Evolutionary conservation across 2,797 vertebrate genomes (phyloP).

Genomic region (Diplodus puntazzo): DNA sequence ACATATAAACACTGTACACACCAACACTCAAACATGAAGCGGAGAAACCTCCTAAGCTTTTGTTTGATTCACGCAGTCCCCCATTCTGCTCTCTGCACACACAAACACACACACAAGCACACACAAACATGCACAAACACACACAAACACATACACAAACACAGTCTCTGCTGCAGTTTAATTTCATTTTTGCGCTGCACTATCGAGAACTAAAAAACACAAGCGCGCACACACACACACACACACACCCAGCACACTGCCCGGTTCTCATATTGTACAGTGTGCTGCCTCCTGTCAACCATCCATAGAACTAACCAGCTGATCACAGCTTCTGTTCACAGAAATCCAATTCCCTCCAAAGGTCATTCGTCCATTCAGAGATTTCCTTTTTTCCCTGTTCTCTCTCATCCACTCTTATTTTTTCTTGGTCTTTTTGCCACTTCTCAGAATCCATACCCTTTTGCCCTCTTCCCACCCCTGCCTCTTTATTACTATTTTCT

Average conservation of each 20-base stretch:
- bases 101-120: constrained; percentile 24
- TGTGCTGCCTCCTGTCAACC: constrained; percentile 40
- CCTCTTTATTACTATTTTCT: constrained; percentile 25
- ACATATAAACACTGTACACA: background rate
- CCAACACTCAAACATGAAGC: constrained; percentile 1
- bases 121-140: constrained; percentile 1
- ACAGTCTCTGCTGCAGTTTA: constrained; percentile 44
- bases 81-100: constrained; percentile 9
- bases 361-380: constrained; percentile 65
- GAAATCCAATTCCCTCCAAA: constrained; percentile 69
- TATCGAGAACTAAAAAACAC: constrained; percentile 25
- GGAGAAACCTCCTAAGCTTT: constrained; percentile 26
- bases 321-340: constrained; percentile 65
- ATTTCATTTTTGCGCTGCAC: constrained; percentile 50
- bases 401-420: constrained; percentile 40
- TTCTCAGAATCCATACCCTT: constrained; percentile 39
- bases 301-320: constrained; percentile 56
- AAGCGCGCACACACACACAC: background rate
- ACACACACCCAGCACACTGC: background rate
- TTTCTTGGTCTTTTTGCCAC: constrained; percentile 53
- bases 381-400: constrained; percentile 27
- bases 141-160: background rate
- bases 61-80: constrained; percentile 30
- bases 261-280: constrained; percentile 16
- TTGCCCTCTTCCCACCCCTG: constrained; percentile 25